Percentiles rank a stretch among this genome's conserved stretches.
phyloP scores from a whole-genome alignment of 2,888 invertebrate genomes.

The Biston stratarius region DNA sequence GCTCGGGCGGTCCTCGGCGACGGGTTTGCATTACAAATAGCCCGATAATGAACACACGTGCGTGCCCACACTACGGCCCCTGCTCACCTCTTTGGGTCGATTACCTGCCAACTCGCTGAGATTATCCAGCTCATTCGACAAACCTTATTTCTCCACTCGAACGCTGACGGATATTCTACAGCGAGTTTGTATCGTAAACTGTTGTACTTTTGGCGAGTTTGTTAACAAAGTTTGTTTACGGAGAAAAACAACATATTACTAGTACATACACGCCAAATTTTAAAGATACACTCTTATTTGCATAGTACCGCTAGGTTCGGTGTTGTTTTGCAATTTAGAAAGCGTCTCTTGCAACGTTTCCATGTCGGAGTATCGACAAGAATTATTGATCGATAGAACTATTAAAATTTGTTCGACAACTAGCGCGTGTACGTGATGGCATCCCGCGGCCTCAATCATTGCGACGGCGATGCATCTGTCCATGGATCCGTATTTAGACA shows the following conservation, averaged over 20 bases:
- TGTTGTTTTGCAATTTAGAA: conserved; percentile 13
- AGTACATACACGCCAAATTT: no score
- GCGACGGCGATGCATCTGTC: conserved; percentile 49
- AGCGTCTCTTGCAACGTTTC: conserved; percentile 1
- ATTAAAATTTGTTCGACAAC: conserved; percentile 71
- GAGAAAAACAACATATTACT: not conserved
- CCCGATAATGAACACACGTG: conserved; percentile 79
- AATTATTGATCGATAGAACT: conserved; percentile 57
- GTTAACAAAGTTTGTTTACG: conserved; percentile 9
- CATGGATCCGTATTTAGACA: conserved; percentile 46
- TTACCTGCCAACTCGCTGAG: conserved; percentile 55
- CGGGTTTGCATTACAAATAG: conserved; percentile 82
- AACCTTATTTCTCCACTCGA: conserved; percentile 7
- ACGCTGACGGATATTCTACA: conserved; percentile 30
- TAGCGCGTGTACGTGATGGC: conserved; percentile 61
- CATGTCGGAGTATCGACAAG: conserved; percentile 49
- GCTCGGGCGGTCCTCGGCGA: conserved; percentile 63
- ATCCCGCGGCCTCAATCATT: conserved; percentile 61
- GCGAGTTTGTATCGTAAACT: conserved; percentile 15
- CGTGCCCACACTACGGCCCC: conserved; percentile 54
- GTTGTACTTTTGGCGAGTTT: conserved; percentile 7
- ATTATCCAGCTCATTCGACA: conserved; percentile 35
- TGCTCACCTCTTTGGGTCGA: conserved; percentile 49
- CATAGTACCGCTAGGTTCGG: conserved; percentile 23
- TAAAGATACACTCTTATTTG: conserved; percentile 39